Evolutionary conservation across 2,797 vertebrate genomes (phyloP), one percentile per base, ranked within the genome.

Genomic region (Lophotriccus pileatus): DNA sequence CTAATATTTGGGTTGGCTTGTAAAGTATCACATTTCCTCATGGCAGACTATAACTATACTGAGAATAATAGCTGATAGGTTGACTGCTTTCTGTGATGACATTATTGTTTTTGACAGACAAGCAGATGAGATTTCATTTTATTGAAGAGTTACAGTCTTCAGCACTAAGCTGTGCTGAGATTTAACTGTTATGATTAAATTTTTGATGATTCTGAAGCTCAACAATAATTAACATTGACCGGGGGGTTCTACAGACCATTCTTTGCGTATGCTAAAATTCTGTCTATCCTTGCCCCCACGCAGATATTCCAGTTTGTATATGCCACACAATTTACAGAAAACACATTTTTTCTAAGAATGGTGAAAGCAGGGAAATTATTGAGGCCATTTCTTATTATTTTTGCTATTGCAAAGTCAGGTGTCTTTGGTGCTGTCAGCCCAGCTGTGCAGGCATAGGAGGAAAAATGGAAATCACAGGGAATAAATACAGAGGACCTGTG

Each of bases 51-150:
- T 50, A 77, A 56, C 80, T 88, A 50, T 41, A 41, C 49, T 32
- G 75, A 89, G 43, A 85, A 39, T 79, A 91, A 86, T 30, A 90
- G 73, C 79, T 49, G 67, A 55, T 72, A 80, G 52, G 47, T 50
- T 46, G 80, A 39, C 73, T 91, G 80, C 60, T 90, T 84, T 91
- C 63, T 76, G 77, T 79, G 64, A 76, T 90, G 85, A 34, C 44
- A 79, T 90, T 94, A 96, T 91, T 89, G 82, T 91, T 95, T 83
- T 79, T 94, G 89, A 93, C 63, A 94, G 85, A 95, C 52, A 93
- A 90, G 68, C 41, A 74, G 83, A 86, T 84, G 70, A 89, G 55
- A 70, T 91, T 94, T 91, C 70, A 58, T 94, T 93, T 96, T 91
- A 50, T n/a, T 90, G 70, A 93, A 82, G 59, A 86, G 63, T 88